A percentile compares a stretch with the other conserved stretches of the same genome.
These are phyloP conservation scores for Nibea albiflora DNA, from an alignment of 2,113 vertebrate species.

Conservation along the genomic window DNA sequence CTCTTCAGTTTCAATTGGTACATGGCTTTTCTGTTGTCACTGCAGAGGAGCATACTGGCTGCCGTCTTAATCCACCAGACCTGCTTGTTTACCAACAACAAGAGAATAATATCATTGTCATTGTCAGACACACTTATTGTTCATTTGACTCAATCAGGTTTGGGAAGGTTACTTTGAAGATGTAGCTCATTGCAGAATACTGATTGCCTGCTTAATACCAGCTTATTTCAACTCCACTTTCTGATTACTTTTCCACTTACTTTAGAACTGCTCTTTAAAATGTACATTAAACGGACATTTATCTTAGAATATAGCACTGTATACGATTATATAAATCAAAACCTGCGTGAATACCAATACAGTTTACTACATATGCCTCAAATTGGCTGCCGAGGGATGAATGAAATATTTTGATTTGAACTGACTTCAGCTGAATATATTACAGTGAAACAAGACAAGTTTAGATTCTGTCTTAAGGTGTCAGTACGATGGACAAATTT, in stretches of 20 bases:
- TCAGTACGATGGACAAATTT: too few relatives aligned
- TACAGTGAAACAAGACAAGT: neutral
- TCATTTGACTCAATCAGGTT: slow-evolving; percentile 78
- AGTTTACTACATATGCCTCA: slow-evolving; percentile 8
- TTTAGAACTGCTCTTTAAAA: slow-evolving; percentile 47
- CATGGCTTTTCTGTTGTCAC: slow-evolving; percentile 74
- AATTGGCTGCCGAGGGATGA: neutral
- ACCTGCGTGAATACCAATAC: neutral
- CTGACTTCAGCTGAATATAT: neutral
- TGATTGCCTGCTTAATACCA: slow-evolving; percentile 74
- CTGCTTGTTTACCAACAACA: slow-evolving; percentile 77
- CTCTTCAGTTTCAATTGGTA: slow-evolving; percentile 79
- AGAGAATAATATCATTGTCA: slow-evolving; percentile 75
- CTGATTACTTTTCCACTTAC: slow-evolving; percentile 58
- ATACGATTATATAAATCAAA: slow-evolving; percentile 25
- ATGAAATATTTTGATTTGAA: neutral
- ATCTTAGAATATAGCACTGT: slow-evolving; percentile 1
- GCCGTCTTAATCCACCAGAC: slow-evolving; percentile 78
- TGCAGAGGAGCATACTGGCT: slow-evolving; percentile 64
- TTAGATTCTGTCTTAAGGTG: neutral
- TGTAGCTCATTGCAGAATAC: slow-evolving; percentile 72
- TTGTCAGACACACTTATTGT: slow-evolving; percentile 76
- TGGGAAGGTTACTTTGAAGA: slow-evolving; percentile 79
- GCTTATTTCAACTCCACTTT: slow-evolving; percentile 61
- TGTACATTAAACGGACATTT: slow-evolving; percentile 40